Base-by-base conservation (phyloP, 2,888 invertebrate genomes). In the Gymnoscelis rufifasciata region DNA sequence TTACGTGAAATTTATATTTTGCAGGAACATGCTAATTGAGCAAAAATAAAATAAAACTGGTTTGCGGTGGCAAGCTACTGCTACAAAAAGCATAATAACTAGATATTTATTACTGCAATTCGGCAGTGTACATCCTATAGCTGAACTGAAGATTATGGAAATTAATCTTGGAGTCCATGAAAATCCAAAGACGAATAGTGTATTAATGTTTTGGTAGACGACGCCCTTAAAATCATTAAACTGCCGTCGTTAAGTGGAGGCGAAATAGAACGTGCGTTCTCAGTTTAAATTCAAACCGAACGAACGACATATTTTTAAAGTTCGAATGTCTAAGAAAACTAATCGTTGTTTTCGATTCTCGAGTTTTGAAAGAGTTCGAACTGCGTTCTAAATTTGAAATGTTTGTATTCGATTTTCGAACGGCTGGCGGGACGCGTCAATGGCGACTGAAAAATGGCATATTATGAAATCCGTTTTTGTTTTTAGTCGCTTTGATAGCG, bases 281-380 rank as follows among this genome's bases (percentile, higher is more conserved):
- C 71, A 70, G 76, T 81, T 81, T 81, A 77, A 80, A 82, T 83
- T 83, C 78, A 83, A 84, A 79, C 76, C 76, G 78, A 83, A 84
- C 82, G 78, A 68, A 73, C 83, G 78, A 84, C 87, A 87, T 86
- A 86, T 86, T 84, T 87, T 87, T 87, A 87, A 83, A 82, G 57
- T 57, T 57, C 57, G 54, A 57, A 57, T 52, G 84, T 87, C 86
- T 84, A 86, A 82, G 72, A 78, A 79, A 83, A 87, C 86, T 87
- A 86, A 88, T 88, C 87, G 84, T 75, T 84, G 87, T 84, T 86
- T 87, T 87, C 86, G 88, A 86, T 87, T 84, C 83, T 73, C 73
- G 71, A 76, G 76, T 80, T 80, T 78, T 76, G 76, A 82, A 84
- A 83, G 80, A 82, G 83, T 83, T 84, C 78, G 83, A 78, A 51